Conservation (phyloP, 2,888 invertebrate genomes). For the Disparrhopalites patrizii region DNA sequence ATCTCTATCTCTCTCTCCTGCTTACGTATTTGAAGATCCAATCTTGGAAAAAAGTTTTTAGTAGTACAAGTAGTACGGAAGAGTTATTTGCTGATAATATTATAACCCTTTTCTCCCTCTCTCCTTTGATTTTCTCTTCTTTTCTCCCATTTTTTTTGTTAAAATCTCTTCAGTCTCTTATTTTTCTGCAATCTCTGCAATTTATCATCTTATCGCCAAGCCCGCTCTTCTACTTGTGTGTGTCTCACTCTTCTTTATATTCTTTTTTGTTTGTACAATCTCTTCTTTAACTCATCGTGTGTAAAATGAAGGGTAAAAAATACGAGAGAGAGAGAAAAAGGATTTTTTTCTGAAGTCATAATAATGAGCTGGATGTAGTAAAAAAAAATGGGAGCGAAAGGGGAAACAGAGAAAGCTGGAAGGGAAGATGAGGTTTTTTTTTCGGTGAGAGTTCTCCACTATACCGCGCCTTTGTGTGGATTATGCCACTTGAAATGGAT, state of each 20-base stretch:
- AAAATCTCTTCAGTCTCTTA: conserved; percentile 8
- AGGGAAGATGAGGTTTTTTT: too few species aligned
- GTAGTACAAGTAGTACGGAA: neutral
- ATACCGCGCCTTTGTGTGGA: too few species aligned
- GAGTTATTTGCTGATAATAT: conserved; percentile 20
- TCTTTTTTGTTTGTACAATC: conserved; percentile 8
- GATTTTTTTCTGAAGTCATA: too few species aligned
- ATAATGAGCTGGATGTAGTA: too few species aligned
- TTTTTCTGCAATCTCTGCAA: conserved; percentile 22
- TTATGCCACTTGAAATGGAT: too few species aligned
- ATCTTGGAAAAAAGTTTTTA: neutral
- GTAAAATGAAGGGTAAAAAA: too few species aligned
- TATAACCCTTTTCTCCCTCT: conserved; percentile 4
- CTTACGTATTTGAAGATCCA: neutral
- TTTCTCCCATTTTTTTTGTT: conserved; percentile 2
- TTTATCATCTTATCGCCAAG: conserved; percentile 16
- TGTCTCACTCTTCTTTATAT: neutral
- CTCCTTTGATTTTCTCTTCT: neutral
- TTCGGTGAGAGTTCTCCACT: too few species aligned
- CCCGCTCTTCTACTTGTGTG: too few species aligned
- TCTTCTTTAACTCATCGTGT: conserved; percentile 20
- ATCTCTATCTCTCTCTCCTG: too few species aligned
- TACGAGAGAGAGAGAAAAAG: too few species aligned
- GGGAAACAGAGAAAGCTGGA: too few species aligned
- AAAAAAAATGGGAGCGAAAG: too few species aligned